Evolutionary conservation across 1,140 invertebrate species (phyloP), one percentile per base, ranked within the genome.

Genomic region (Spodoptera frugiperda): DNA sequence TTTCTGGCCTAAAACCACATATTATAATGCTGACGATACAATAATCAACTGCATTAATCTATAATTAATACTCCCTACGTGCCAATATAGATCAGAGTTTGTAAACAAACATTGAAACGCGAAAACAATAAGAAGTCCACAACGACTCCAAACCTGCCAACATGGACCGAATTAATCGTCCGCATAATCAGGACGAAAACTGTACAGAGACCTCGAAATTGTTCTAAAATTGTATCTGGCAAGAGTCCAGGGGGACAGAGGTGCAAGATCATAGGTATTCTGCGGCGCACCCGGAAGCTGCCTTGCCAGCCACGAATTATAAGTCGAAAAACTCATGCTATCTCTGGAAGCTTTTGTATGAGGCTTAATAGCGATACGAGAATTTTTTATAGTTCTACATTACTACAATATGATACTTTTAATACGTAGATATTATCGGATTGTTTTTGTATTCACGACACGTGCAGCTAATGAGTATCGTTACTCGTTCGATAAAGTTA

Each of bases 221-320:
- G 76, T 81, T 79, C 83, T 84, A 84, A 82, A 85, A 84, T 70
- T 78, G 80, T 73, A 68, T 74, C 84, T 87, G 85, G 85, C 83
- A 77, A 30, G 48, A 25, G 51, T 77, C 83, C 85, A 87, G 76
- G 48, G 48, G 77, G 61, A 67, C 65, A 74, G 70, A 81, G 79
- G 80, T 79, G 82, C 68, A 77, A 61, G 59, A 68, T 63, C 61
- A 65, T 76, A 79, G 44, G 67, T 73, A 77, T 70, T 78, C 73
- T 68, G 49, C 51, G 17, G 72, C 48, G 57, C 39, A 74, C 33
- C 57, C 70, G 78, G 65, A 79, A 79, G 67, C 25, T 25, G 19
- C 51, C 3, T 9, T 48, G 54, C 54, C 10, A 53, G 15, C 44
- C 19, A 49, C 30, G 39, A 73, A 74, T 51, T 74, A 53, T 74